Evolutionary conservation across 2,113 vertebrate genomes (phyloP), one percentile per base, ranked within the genome.

Genomic region (Carlito syrichta): DNA sequence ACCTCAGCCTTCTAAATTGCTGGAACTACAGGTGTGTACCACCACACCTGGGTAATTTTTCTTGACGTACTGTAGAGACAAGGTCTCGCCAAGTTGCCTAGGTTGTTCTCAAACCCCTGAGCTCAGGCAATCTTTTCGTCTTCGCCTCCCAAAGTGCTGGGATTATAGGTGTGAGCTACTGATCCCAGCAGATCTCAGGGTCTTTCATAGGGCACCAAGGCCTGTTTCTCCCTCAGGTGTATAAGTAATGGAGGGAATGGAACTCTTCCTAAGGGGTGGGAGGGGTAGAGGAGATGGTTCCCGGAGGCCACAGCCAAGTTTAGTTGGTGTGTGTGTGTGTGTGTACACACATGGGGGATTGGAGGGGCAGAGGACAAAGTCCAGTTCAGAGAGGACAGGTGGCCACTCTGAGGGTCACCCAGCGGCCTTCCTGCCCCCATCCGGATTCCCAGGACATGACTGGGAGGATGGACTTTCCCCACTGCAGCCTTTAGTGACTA

Each of bases 361-460:
- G 30, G 54, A 62, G 19, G 45, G 87, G 52, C 43, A 91, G 43
- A 96, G 62, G 74, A 95, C 60, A 96, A 73, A 86, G 86, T 95
- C 78, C 56, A 48, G 63, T 94, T 79, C 82, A 63, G 45, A 95
- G 69, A 84, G 40, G 93, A 97, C 95, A 97, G 83, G 95, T 97
- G 97, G 91, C 93, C 81, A 91, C 74, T 62, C 52, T 68, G 66
- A 95, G 89, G 95, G 89, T 96, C 83, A 96, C 60, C 43, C 9
- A 3, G 91, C 1, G 9, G 62, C 86, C 74, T 95, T 96, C 85
- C 94, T 88, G 81, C 83, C 68, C 76, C 86, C 62, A 35, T 89
- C 95, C 27, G 13, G 91, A 97, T 98, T 97, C 97, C 79, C 92
- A 78, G 91, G 96, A 78, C 93, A 50, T 95, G 93, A 97, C 95